Percentiles rank a stretch among this genome's conserved stretches.
Conservation (phyloP, 2,888 invertebrate species). For the Phengaris arion region DNA sequence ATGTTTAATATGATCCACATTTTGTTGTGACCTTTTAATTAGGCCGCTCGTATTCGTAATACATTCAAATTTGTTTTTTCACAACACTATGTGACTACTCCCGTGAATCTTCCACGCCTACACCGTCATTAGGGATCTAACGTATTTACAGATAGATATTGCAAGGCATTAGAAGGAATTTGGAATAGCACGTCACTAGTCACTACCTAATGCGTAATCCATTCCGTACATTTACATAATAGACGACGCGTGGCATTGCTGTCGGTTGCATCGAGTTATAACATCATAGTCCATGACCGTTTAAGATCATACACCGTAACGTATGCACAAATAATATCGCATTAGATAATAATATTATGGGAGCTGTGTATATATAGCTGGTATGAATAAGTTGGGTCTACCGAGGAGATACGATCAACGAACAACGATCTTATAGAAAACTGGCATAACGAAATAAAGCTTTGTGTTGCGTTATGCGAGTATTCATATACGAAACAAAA, state of each 20-base stretch:
- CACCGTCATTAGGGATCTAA: not conserved
- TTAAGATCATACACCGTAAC: not conserved
- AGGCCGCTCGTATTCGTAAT: no score
- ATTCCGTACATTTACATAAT: conserved; percentile 2
- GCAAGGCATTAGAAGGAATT: not conserved
- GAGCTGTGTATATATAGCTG: no score
- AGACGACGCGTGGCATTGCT: conserved; percentile 5
- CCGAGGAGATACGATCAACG: no score
- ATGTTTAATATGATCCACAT: no score
- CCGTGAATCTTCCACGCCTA: not conserved
- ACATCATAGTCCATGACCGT: not conserved
- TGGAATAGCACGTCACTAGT: not conserved
- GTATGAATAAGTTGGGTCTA: no score
- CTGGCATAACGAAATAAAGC: no score
- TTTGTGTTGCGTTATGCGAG: no score
- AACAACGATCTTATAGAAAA: no score
- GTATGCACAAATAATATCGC: not conserved
- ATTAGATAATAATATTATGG: not conserved
- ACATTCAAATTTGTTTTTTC: no score
- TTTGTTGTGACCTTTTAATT: no score
- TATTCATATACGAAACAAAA: no score
- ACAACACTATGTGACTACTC: no score
- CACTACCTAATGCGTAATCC: not conserved
- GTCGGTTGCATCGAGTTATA: conserved; percentile 3
- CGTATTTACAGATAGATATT: not conserved